Base-by-base conservation (phyloP, 2,888 invertebrate species). In the Ischnus inquisitorius region DNA sequence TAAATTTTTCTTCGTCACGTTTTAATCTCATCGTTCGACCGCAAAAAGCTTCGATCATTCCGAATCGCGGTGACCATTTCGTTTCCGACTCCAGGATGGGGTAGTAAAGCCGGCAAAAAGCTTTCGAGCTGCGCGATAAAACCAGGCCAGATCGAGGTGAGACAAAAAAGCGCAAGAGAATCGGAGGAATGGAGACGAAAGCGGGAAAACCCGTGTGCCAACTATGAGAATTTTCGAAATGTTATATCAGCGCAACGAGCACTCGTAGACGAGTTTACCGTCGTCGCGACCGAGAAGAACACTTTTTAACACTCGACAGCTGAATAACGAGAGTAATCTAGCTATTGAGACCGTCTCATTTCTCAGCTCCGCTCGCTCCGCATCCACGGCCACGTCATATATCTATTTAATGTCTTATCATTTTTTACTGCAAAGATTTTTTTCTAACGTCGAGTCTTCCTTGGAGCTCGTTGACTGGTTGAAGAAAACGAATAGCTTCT, bases 61-160 rank as follows among this genome's bases (percentile, higher is more conserved):
- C 39, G 54, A 34, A 19, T 16, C 19, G 34, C 34, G n/a, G 39
- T 39, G 4, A 34, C 34, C 19, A 34, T 41, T 16, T 39, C 12
- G 5, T 0, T 43, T 39, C 65, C 10, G 19, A 2, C 16, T 10
- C 12, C 12, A 41, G n/a, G 4, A 34, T 12, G 2, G 41, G 19
- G 16, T 19, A 19, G 65, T 16, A 65, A 4, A 16, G 64, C 5
- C 4, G 19, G 22, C 22, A 60, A 62, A 46, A 62, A 72, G 12
- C 41, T 46, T 28, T 10, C 41, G 25, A 72, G 28, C 60, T n/a
- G 43, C 12, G 60, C 28, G n/a, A 46, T 60, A 43, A 43, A 46
- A 72, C 43, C 60, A 6, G n/a, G 60, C 19, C n/a, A 41, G 60
- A 28, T 22, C 25, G 41, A 71, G 57, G 57, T 54, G 39, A 28